Conservation (phyloP, 2,797 vertebrate genomes). For the Sphenopsis melanotis region DNA sequence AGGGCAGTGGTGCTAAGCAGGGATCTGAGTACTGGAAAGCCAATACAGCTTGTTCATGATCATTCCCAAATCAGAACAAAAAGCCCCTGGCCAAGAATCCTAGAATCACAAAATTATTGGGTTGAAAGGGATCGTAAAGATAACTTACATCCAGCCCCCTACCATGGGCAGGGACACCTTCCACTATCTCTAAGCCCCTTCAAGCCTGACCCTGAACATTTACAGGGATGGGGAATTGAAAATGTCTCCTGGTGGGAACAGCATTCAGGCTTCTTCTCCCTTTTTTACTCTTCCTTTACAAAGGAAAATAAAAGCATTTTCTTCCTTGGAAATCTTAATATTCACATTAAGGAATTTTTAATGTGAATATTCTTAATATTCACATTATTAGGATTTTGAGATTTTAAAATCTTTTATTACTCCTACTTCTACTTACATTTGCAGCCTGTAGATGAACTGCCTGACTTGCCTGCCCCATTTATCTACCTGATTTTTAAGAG, state of each 20-base stretch:
- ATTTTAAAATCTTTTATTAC: background rate
- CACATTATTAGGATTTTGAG: background rate
- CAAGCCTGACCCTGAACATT: background rate
- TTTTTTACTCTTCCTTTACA: background rate
- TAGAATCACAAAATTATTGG: background rate
- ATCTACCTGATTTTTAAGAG: rapidly evolving
- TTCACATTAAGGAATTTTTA: background rate
- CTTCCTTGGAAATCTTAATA: background rate
- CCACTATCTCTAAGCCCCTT: rapidly evolving
- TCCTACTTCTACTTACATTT: background rate
- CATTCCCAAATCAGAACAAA: background rate
- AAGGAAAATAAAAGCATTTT: background rate
- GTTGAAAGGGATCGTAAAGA: background rate
- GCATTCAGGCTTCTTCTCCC: background rate
- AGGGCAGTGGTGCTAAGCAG: background rate
- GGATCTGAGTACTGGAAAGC: background rate
- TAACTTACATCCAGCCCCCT: background rate
- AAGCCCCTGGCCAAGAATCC: background rate
- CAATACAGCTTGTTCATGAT: rapidly evolving
- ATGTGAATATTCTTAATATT: background rate
- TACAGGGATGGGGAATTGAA: background rate
- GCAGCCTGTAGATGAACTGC: background rate
- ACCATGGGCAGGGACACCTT: background rate
- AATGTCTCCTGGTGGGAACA: background rate
- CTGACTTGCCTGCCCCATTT: background rate